phyloP scores from a whole-genome alignment of 1,140 invertebrate genomes.

The Diorhabda carinulata region DNA sequence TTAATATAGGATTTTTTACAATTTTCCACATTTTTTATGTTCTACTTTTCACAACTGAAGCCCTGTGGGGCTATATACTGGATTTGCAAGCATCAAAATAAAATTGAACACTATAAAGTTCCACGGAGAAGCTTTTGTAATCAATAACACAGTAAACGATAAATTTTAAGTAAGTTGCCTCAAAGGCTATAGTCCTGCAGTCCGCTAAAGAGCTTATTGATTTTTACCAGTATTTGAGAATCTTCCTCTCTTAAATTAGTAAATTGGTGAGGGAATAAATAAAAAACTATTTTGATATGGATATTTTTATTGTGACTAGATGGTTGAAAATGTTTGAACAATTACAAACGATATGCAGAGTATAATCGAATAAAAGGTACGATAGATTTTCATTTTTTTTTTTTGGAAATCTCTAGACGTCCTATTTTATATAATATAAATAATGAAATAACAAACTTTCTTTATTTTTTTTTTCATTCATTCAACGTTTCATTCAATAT shows the following conservation, averaged over 20 bases:
- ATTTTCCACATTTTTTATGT: too few relatives aligned
- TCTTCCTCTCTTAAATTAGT: background rate
- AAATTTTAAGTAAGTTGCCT: too few relatives aligned
- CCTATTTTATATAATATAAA: conserved; percentile 17
- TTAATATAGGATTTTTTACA: too few relatives aligned
- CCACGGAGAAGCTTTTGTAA: too few relatives aligned
- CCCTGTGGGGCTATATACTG: too few relatives aligned
- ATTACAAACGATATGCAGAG: conserved; percentile 49
- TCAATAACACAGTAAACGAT: too few relatives aligned
- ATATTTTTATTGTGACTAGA: conserved; percentile 48
- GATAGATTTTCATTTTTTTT: conserved; percentile 24
- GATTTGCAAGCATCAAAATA: too few relatives aligned
- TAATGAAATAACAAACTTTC: conserved; percentile 20
- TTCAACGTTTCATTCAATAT: conserved; percentile 2
- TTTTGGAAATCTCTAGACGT: conserved; percentile 32
- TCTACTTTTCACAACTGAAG: too few relatives aligned
- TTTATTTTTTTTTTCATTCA: background rate
- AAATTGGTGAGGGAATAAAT: background rate
- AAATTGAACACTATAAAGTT: too few relatives aligned
- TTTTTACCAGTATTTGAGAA: too few relatives aligned
- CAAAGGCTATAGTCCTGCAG: too few relatives aligned
- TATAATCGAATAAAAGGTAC: conserved; percentile 43
- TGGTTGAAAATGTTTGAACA: conserved; percentile 46
- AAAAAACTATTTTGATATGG: conserved; percentile 25
- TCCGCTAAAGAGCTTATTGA: too few relatives aligned